Evolutionary conservation across 92 coral and sea anemone species (phyloP).

Genomic region (Umimayanthus kanabou): DNA sequence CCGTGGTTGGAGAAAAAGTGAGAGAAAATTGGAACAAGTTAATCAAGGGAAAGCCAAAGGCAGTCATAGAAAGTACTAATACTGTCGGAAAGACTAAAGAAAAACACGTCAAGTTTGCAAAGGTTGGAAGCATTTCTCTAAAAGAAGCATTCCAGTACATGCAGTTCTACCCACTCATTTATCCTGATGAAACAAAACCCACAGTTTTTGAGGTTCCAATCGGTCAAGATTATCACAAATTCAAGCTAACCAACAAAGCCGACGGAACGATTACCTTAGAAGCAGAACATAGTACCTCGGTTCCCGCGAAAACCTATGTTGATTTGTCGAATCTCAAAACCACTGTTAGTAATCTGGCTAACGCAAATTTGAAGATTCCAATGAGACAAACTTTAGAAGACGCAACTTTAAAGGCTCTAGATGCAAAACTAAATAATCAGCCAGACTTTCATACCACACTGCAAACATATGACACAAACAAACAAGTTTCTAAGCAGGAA

Average conservation of each 20-base stretch:
- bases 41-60: background rate
- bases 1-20: conserved; percentile 21
- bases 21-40: conserved; percentile 9
- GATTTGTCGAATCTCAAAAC: too few species aligned
- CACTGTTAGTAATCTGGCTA: too few species aligned
- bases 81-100: background rate
- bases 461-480: too few species aligned
- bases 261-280: conserved; percentile 26
- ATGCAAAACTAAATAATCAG: too few species aligned
- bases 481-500: too few species aligned
- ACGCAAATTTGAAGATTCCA: too few species aligned
- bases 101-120: conserved; percentile 40
- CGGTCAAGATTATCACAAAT: conserved; percentile 25
- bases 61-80: conserved; percentile 21
- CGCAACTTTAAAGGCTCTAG: too few species aligned
- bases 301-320: background rate
- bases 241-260: conserved; percentile 29
- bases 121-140: background rate
- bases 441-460: too few species aligned
- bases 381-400: too few species aligned
- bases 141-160: conserved; percentile 45
- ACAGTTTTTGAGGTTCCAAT: conserved; percentile 42
- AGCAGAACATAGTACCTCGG: background rate
- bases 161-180: conserved; percentile 48
- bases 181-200: conserved; percentile 32